phyloP scores from a whole-genome alignment of 1,140 invertebrate genomes.

The Bombus terrestris region DNA sequence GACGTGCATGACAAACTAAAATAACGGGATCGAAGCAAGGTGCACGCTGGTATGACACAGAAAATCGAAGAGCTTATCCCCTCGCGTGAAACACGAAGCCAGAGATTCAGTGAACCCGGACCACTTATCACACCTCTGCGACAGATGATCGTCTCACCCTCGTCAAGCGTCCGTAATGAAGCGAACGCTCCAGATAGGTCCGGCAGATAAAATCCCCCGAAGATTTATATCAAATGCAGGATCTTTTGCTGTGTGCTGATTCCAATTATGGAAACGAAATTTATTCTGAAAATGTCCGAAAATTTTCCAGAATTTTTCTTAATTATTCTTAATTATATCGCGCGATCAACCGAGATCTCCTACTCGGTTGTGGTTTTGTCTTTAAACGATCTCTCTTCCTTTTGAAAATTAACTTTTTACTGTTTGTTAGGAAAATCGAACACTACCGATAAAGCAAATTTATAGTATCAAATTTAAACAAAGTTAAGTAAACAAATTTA shows the following conservation, averaged over 20 bases:
- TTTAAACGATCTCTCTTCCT: not conserved
- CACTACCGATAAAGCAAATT: no score
- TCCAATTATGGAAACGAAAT: not conserved
- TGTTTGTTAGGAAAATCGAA: not conserved
- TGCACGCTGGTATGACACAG: not conserved
- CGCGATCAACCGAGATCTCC: not conserved
- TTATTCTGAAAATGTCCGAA: not conserved
- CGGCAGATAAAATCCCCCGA: not conserved
- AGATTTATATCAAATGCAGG: constrained; percentile 23
- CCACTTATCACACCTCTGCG: constrained; percentile 21
- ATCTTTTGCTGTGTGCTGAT: not conserved
- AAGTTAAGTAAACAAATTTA: no score
- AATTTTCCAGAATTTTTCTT: not conserved
- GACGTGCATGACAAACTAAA: not conserved
- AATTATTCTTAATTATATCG: not conserved
- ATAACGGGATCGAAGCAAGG: not conserved
- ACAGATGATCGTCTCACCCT: not conserved
- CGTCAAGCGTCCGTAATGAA: not conserved
- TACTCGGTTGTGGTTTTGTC: not conserved
- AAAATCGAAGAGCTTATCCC: not conserved
- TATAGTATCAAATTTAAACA: no score
- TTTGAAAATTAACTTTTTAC: not conserved
- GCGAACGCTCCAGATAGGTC: not conserved
- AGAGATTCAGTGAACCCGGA: not conserved
- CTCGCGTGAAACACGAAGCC: constrained; percentile 1